Percentiles rank a stretch among this genome's conserved stretches.
phyloP scores from a whole-genome alignment of 2,113 vertebrate species.

The Campylomormyrus numenius region DNA sequence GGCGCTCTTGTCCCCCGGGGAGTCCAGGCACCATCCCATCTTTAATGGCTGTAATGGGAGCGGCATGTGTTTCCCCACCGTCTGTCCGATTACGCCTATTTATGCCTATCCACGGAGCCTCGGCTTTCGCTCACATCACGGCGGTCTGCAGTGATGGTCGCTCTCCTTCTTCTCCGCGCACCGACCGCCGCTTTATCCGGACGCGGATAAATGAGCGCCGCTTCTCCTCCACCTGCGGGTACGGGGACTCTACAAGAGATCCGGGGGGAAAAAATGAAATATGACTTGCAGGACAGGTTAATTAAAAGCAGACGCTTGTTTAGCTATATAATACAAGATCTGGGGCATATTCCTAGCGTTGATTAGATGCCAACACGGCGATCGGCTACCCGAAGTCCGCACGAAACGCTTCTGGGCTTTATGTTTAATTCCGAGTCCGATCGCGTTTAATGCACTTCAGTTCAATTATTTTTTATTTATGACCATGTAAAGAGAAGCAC shows the following conservation, averaged over 20 bases:
- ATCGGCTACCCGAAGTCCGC: conserved; percentile 9
- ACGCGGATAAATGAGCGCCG: background rate
- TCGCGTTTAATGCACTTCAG: conserved; percentile 39
- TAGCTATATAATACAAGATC: conserved; percentile 6
- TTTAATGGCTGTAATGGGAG: conserved; percentile 70
- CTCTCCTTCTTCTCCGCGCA: background rate
- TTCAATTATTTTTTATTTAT: conserved; percentile 42
- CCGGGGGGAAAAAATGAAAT: background rate
- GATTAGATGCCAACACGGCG: conserved; percentile 12
- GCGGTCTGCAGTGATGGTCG: conserved; percentile 32
- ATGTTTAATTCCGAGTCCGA: conserved; percentile 22
- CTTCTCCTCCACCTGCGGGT: background rate
- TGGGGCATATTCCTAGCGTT: background rate
- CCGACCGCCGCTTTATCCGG: background rate
- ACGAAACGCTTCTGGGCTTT: conserved; percentile 10
- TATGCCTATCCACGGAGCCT: conserved; percentile 44
- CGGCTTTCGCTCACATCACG: conserved; percentile 50
- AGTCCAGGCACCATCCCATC: conserved; percentile 46
- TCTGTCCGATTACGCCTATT: conserved; percentile 41
- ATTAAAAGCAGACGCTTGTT: conserved; percentile 22
- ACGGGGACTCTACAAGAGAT: background rate
- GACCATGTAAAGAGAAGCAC: conserved; percentile 37
- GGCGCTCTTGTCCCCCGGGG: conserved; percentile 43
- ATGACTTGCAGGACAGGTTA: conserved; percentile 20
- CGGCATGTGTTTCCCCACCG: conserved; percentile 53